Evolutionary conservation across 92 coral and sea anemone genomes (phyloP).

Genomic region (Anthopleura xanthogrammica): DNA sequence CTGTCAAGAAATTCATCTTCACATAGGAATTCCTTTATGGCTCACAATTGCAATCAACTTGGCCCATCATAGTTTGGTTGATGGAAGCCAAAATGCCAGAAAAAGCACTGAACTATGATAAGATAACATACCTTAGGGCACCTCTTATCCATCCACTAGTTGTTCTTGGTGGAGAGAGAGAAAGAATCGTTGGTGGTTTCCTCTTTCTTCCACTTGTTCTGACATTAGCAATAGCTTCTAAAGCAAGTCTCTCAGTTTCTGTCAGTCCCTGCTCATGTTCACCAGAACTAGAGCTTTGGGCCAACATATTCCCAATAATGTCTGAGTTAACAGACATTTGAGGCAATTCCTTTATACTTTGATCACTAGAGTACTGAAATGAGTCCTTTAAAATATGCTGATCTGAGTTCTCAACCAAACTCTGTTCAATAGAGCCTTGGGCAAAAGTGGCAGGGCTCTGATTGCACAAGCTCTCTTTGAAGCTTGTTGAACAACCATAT

Average conservation of each 20-base stretch:
- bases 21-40: too few species aligned
- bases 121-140: constrained; percentile 71
- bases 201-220: constrained; percentile 97
- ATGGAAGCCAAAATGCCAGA: too few species aligned
- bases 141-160: constrained; percentile 95
- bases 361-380: background rate
- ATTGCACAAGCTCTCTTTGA: background rate
- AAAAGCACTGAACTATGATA: too few species aligned
- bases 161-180: constrained; percentile 79
- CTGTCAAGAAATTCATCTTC: too few species aligned
- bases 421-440: background rate
- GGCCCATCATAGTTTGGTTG: too few species aligned
- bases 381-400: background rate
- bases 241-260: constrained; percentile 70
- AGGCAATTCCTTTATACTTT: background rate
- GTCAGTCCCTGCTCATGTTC: constrained; percentile 56
- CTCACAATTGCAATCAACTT: too few species aligned
- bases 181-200: constrained; percentile 86
- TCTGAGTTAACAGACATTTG: background rate
- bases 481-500: background rate
- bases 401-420: background rate
- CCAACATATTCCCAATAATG: background rate
- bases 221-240: constrained; percentile 83
- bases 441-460: background rate
- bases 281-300: constrained; percentile 40